Conservation (phyloP, 64 coral and sea anemone genomes). For the Montipora sp. region DNA sequence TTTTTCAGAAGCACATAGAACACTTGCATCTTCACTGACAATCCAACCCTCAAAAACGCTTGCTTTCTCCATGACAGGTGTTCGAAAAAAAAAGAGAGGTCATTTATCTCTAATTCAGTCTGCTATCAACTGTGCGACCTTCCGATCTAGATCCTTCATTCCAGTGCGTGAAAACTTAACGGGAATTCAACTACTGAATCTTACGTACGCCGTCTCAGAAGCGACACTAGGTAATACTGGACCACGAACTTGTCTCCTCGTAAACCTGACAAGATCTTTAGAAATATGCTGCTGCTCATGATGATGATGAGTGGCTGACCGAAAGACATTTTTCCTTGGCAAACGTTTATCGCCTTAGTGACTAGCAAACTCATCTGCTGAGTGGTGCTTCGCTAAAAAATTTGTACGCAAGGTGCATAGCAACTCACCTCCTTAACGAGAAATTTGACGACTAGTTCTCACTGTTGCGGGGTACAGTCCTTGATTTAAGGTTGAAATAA, state of each 20-base stretch:
- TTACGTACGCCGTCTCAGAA: background rate
- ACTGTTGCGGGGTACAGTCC: background rate
- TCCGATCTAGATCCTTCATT: background rate
- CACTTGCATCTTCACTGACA: no score
- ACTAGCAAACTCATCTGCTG: background rate
- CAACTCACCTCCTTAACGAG: background rate
- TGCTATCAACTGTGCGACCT: background rate
- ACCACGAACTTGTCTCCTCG: background rate
- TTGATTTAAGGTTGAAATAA: background rate
- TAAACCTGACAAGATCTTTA: conserved; percentile 15
- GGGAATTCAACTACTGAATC: background rate
- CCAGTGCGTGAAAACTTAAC: background rate
- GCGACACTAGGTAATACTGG: background rate
- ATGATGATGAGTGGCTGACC: conserved; percentile 47
- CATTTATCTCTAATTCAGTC: background rate
- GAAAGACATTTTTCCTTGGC: conserved; percentile 42
- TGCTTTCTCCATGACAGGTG: background rate
- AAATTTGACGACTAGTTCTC: background rate
- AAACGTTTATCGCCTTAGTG: conserved; percentile 53
- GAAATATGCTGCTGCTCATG: conserved; percentile 19
- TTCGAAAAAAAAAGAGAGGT: background rate
- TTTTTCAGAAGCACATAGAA: no score
- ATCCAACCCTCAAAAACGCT: background rate
- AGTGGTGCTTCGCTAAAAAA: background rate
- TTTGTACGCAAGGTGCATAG: conserved; percentile 43